Conservation (phyloP, 53 echinoderm and acorn worm genomes). For the Apostichopus leukothele region DNA sequence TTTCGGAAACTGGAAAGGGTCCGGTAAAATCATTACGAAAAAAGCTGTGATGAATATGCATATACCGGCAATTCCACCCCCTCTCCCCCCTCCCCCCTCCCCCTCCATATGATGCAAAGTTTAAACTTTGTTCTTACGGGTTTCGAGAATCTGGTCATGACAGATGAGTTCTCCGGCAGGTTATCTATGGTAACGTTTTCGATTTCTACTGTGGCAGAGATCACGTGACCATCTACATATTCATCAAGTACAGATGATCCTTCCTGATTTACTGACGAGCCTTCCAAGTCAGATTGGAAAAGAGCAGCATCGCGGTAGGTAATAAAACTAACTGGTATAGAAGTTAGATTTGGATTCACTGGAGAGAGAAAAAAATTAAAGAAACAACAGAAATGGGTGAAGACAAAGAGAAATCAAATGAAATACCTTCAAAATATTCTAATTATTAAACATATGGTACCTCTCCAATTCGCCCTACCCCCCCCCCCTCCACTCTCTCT, state of each 20-base stretch:
- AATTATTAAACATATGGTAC: no score
- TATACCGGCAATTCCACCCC: no score
- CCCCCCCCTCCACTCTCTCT: no score
- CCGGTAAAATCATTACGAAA: no score
- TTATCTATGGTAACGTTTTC: neutral
- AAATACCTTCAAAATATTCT: no score
- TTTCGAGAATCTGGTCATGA: slow-evolving; percentile 23
- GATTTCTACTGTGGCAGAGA: neutral
- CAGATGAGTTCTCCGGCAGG: slow-evolving; percentile 28
- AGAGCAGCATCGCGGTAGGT: slow-evolving; percentile 12
- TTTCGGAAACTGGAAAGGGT: no score
- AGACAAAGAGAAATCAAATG: no score
- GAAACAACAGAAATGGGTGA: no score
- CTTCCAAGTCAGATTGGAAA: neutral
- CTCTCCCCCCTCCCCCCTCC: no score
- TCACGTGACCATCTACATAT: slow-evolving; percentile 25
- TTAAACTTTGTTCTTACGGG: neutral
- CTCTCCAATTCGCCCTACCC: no score
- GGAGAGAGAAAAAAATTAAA: neutral
- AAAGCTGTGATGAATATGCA: no score
- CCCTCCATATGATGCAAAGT: no score
- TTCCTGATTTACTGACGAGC: neutral
- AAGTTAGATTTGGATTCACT: neutral
- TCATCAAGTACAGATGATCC: neutral
- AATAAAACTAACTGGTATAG: slow-evolving; percentile 10